Evolutionary conservation across 2,113 vertebrate genomes (phyloP).

Genomic region (Gila orcuttii): DNA sequence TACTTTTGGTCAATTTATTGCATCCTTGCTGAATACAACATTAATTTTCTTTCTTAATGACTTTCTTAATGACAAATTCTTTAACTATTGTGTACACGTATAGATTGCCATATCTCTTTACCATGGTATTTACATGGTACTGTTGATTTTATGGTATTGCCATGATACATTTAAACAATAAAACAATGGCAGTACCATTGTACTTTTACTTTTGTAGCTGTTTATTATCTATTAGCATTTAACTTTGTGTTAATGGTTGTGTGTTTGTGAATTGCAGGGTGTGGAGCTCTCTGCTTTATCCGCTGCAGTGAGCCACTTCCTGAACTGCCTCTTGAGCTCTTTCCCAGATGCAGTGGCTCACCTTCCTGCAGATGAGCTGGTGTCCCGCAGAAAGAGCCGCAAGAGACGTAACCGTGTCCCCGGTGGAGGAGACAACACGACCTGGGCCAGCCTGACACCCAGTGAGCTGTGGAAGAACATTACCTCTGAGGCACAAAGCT

Average conservation of each 20-base stretch:
- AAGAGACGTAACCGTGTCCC: slow-evolving; percentile 90
- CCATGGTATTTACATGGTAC: background rate
- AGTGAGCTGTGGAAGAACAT: slow-evolving; percentile 96
- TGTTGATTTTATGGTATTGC: background rate
- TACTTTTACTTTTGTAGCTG: background rate
- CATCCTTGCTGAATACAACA: background rate
- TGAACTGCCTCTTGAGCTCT: slow-evolving; percentile 97
- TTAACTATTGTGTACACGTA: background rate
- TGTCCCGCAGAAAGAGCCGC: slow-evolving; percentile 93
- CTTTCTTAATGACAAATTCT: background rate
- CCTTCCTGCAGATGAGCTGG: slow-evolving; percentile 90
- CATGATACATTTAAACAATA: background rate
- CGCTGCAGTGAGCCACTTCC: slow-evolving; percentile 95
- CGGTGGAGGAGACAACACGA: slow-evolving; percentile 88
- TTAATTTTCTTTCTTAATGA: background rate
- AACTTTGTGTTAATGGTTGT: background rate
- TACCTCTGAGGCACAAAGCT: slow-evolving; percentile 86
- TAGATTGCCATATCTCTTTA: background rate
- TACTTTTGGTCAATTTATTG: background rate
- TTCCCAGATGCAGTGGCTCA: slow-evolving; percentile 94
- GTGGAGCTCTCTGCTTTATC: slow-evolving; percentile 95
- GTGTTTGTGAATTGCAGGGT: slow-evolving; percentile 73
- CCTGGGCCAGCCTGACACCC: slow-evolving; percentile 93
- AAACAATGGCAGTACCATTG: background rate
- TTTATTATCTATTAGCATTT: background rate